These are phyloP conservation scores for Drosophila buzzatii DNA, from an alignment of 2,888 invertebrate species.

Conservation along the genomic window DNA sequence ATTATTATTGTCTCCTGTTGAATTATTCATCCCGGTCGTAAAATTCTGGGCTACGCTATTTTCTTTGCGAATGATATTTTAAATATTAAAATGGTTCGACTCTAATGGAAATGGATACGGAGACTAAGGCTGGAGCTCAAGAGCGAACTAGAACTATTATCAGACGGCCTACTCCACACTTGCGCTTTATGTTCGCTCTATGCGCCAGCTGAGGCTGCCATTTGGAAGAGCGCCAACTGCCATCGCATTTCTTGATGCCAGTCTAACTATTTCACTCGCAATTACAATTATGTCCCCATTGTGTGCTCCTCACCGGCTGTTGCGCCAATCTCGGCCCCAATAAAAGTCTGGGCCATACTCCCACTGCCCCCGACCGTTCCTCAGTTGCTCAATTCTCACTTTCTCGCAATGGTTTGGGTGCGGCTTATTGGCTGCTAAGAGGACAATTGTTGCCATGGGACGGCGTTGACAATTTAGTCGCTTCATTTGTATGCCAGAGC, in stretches of 20 bases:
- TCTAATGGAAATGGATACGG: conserved; percentile 23
- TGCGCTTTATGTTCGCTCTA: not conserved
- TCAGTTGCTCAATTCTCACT: conserved; percentile 23
- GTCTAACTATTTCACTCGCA: conserved; percentile 50
- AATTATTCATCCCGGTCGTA: conserved; percentile 59
- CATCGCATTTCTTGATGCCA: conserved; percentile 28
- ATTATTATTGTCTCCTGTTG: conserved; percentile 67
- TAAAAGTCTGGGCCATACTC: conserved; percentile 45
- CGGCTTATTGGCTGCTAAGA: conserved; percentile 62
- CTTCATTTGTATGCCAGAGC: conserved; percentile 63
- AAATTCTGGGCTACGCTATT: conserved; percentile 36
- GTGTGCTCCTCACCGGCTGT: conserved; percentile 43
- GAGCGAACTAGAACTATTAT: conserved; percentile 27
- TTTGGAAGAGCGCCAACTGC: conserved; percentile 51
- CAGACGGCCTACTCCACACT: not conserved
- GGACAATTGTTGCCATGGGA: conserved; percentile 35
- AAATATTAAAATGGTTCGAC: conserved; percentile 65
- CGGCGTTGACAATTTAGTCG: conserved; percentile 37
- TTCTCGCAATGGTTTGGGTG: conserved; percentile 44
- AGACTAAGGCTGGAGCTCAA: conserved; percentile 2
- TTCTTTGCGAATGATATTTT: conserved; percentile 60
- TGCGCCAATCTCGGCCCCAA: conserved; percentile 40
- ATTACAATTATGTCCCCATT: conserved; percentile 51
- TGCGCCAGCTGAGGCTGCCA: conserved; percentile 31
- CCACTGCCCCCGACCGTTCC: conserved; percentile 8